phyloP scores from a whole-genome alignment of 92 coral and sea anemone genomes.

The Phenganax subtilis region DNA sequence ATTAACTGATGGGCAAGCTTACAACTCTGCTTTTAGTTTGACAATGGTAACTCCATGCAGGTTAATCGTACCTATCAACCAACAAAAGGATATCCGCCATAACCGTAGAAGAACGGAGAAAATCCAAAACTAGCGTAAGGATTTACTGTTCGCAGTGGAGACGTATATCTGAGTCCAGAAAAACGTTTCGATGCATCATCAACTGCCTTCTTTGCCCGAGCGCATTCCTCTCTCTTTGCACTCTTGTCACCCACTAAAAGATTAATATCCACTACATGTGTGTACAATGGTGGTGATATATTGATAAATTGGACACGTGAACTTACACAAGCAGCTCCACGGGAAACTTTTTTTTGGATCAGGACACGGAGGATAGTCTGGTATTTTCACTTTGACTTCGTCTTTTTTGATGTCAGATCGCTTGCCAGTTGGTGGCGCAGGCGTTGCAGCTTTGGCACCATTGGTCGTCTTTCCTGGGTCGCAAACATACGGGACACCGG shows the following conservation, averaged over 20 bases:
- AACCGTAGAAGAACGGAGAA: too few species aligned
- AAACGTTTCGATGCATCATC: conserved; percentile 4
- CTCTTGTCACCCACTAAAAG: conserved; percentile 28
- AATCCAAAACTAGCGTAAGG: too few species aligned
- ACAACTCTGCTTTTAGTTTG: not conserved
- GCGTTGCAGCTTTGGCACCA: not conserved
- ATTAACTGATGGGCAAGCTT: not conserved
- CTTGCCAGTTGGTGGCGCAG: conserved; percentile 12
- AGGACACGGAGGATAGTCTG: conserved; percentile 38
- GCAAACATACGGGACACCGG: conserved; percentile 35
- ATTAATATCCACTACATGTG: not conserved
- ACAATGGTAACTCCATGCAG: too few species aligned
- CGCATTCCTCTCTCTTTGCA: conserved; percentile 8
- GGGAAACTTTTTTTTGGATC: conserved; percentile 40
- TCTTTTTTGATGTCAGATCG: not conserved
- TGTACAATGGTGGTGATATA: not conserved
- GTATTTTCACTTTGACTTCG: conserved; percentile 32
- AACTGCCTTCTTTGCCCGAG: conserved; percentile 9
- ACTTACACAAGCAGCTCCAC: conserved; percentile 38
- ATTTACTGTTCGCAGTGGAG: too few species aligned
- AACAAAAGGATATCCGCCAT: too few species aligned
- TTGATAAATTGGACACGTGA: not conserved
- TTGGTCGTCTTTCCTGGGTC: conserved; percentile 20
- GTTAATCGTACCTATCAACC: too few species aligned
- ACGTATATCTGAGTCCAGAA: too few species aligned